Conservation (phyloP, 30 jellyfish, hydroid and myxozoan genomes). For the Chrysaora quinquecirrha region DNA sequence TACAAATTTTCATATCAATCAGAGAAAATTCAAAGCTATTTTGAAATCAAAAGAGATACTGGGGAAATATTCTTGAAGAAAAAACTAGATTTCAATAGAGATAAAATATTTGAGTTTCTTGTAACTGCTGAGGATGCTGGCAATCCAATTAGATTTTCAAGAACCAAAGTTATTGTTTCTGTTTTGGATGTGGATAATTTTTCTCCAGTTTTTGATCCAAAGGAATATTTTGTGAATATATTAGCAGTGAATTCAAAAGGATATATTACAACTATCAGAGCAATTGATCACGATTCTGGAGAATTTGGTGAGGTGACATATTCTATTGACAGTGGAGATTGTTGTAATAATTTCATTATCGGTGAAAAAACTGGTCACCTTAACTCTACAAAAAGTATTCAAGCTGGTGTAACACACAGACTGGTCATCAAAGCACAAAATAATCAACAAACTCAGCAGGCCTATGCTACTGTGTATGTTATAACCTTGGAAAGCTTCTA, state of each 20-base stretch:
- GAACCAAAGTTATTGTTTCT: slow-evolving; percentile 7
- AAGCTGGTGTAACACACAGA: slow-evolving; percentile 15
- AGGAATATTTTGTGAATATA: neutral
- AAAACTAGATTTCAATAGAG: slow-evolving; percentile 9
- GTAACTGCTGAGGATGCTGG: slow-evolving; percentile 57
- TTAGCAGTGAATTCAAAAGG: slow-evolving; percentile 32
- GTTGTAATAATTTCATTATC: slow-evolving; percentile 31
- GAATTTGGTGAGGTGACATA: slow-evolving; percentile 25
- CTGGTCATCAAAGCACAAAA: slow-evolving; percentile 48
- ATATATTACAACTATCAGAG: slow-evolving; percentile 33
- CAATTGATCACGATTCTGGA: slow-evolving; percentile 77
- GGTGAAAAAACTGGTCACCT: slow-evolving; percentile 30
- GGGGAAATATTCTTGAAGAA: slow-evolving; percentile 23
- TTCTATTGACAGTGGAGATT: slow-evolving; percentile 34
- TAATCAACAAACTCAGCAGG: slow-evolving; percentile 17
- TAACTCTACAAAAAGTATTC: slow-evolving; percentile 9
- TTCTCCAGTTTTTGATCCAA: slow-evolving; percentile 42
- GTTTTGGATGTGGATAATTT: slow-evolving; percentile 54
- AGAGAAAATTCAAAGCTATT: neutral
- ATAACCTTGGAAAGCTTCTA: neutral
- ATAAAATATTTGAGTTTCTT: slow-evolving; percentile 20
- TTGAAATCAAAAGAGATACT: neutral
- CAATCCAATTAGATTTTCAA: slow-evolving; percentile 29
- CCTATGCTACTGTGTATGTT: slow-evolving; percentile 7
- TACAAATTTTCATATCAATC: slow-evolving; percentile 28